Evolutionary conservation across 2,113 vertebrate genomes (phyloP).

Genomic region (Prochilodus magdalenae): DNA sequence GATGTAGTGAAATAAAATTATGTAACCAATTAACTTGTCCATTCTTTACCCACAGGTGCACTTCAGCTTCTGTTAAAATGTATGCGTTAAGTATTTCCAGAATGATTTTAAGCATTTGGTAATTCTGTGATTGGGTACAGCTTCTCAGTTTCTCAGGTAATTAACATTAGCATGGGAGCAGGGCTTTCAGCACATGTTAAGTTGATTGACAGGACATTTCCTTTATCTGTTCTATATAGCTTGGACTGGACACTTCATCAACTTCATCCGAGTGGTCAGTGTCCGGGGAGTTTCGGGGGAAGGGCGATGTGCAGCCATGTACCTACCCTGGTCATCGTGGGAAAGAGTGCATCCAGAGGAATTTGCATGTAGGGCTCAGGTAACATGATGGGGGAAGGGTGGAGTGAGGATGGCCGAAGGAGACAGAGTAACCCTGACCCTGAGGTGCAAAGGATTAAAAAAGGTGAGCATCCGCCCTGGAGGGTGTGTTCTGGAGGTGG

Average conservation of each 20-base stretch:
- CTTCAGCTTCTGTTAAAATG: no score
- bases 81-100: no score
- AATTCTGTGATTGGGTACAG: no score
- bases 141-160: no score
- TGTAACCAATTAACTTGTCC: no score
- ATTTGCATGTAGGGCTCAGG: constrained; percentile 83
- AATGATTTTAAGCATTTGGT: no score
- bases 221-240: background rate
- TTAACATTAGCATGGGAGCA: background rate
- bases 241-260: background rate
- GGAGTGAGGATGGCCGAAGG: constrained; percentile 55
- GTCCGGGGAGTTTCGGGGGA: constrained; percentile 57
- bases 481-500: constrained; percentile 7
- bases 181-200: background rate
- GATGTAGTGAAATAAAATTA: no score
- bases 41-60: no score
- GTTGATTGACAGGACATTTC: background rate
- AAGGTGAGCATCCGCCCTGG: constrained; percentile 46
- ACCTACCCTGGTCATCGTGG: constrained; percentile 70
- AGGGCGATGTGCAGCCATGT: no score
- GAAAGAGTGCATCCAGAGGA: constrained; percentile 80
- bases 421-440: constrained; percentile 66
- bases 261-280: constrained; percentile 25
- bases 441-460: constrained; percentile 32
- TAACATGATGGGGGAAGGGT: constrained; percentile 69